These are phyloP conservation scores for Mirounga angustirostris DNA, from an alignment of 2,113 vertebrate genomes.

Conservation along the genomic window DNA sequence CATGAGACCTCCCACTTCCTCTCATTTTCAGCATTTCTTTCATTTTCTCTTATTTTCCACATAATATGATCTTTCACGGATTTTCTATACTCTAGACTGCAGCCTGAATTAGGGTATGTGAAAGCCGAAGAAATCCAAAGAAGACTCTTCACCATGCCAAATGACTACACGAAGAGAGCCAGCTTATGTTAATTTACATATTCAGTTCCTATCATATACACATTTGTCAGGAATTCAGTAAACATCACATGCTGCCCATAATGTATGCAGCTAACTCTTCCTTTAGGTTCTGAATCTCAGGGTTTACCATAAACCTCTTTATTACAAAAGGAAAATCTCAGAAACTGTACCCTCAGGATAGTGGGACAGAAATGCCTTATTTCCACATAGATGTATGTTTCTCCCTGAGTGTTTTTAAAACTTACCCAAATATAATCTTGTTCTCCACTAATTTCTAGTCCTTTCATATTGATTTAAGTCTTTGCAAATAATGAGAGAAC, in stretches of 20 bases:
- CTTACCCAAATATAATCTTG: conserved; percentile 29
- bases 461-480: conserved; percentile 60
- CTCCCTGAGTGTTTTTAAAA: conserved; percentile 44
- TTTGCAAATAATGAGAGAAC: conserved; percentile 64
- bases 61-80: background rate
- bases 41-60: background rate
- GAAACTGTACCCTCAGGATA: background rate
- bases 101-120: background rate
- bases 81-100: background rate
- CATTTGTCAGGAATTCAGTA: background rate
- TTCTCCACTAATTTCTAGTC: conserved; percentile 28
- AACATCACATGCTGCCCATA: background rate
- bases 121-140: background rate
- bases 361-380: background rate
- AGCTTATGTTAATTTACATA: background rate
- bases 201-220: background rate
- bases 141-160: background rate
- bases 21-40: background rate
- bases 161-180: background rate
- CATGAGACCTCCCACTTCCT: background rate
- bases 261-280: background rate
- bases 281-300: conserved; percentile 2
- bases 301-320: background rate
- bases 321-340: background rate
- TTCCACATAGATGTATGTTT: background rate